These are phyloP conservation scores for Dioctria linearis DNA, from an alignment of 2,888 invertebrate genomes.

Conservation along the genomic window DNA sequence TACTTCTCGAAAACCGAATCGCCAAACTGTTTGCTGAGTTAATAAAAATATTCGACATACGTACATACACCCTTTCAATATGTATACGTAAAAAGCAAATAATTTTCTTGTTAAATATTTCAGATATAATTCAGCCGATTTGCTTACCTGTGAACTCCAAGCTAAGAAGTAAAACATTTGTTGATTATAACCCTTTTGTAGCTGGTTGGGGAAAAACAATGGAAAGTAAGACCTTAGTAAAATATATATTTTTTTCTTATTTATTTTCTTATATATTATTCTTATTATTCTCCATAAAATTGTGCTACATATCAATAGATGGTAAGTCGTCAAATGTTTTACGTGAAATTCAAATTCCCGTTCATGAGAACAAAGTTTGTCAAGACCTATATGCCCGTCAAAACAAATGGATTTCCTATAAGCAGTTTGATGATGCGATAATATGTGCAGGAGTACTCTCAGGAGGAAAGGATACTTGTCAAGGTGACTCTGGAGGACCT, in stretches of 20 bases:
- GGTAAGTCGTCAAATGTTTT: slow-evolving; percentile 79
- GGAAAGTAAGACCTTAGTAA: slow-evolving; percentile 53
- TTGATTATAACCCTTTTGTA: slow-evolving; percentile 72
- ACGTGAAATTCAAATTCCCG: slow-evolving; percentile 81
- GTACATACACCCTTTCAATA: not conserved
- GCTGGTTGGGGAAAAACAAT: slow-evolving; percentile 73
- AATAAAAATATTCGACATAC: too few species aligned
- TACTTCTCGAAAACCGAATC: too few species aligned
- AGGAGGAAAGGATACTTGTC: slow-evolving; percentile 69
- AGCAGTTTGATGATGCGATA: slow-evolving; percentile 67
- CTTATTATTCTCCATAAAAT: not conserved
- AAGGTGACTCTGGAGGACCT: slow-evolving; percentile 70
- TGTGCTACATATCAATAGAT: slow-evolving; percentile 70
- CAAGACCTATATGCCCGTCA: slow-evolving; percentile 64
- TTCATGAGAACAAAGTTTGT: slow-evolving; percentile 78
- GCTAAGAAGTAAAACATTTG: slow-evolving; percentile 70
- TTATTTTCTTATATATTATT: too few species aligned
- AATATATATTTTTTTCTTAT: not conserved
- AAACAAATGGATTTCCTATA: slow-evolving; percentile 62
- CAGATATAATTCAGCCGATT: slow-evolving; percentile 80
- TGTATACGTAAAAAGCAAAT: slow-evolving; percentile 26
- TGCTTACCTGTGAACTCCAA: slow-evolving; percentile 78
- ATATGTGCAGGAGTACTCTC: slow-evolving; percentile 66
- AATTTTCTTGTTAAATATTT: slow-evolving; percentile 62
- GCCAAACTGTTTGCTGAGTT: too few species aligned